phyloP scores from a whole-genome alignment of 1,140 invertebrate species.

The Tenebrio molitor region DNA sequence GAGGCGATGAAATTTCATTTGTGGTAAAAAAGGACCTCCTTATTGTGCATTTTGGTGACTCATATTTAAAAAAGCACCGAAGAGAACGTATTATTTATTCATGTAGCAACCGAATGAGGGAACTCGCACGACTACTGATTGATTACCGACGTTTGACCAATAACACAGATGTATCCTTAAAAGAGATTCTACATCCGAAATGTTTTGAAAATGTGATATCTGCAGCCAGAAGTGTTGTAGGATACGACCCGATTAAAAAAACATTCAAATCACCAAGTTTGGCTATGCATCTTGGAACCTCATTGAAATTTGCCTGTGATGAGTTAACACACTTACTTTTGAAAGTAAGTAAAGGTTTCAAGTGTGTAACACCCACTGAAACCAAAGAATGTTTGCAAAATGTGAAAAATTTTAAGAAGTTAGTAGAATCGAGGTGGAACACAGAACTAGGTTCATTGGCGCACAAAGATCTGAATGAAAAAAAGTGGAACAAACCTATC shows the following conservation, averaged over 20 bases:
- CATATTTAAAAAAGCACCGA: constrained; percentile 53
- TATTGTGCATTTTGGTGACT: constrained; percentile 50
- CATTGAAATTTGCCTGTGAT: constrained; percentile 25
- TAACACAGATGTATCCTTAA: constrained; percentile 13
- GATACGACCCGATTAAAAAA: constrained; percentile 40
- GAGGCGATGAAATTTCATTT: constrained; percentile 49
- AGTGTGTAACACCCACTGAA: constrained; percentile 9
- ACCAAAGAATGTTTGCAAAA: not conserved
- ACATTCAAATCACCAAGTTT: constrained; percentile 38
- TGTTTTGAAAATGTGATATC: constrained; percentile 34
- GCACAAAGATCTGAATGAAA: constrained; percentile 54
- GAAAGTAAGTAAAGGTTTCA: constrained; percentile 22
- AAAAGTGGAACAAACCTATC: constrained; percentile 52
- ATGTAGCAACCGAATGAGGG: constrained; percentile 50
- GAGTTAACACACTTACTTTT: constrained; percentile 35
- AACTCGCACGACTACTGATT: constrained; percentile 50
- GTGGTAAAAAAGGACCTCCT: constrained; percentile 51
- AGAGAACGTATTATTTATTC: constrained; percentile 40
- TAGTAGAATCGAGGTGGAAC: constrained; percentile 41
- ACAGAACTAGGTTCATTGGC: constrained; percentile 50
- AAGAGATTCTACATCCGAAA: constrained; percentile 49
- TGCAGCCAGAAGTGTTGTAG: constrained; percentile 4
- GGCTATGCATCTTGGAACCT: constrained; percentile 39
- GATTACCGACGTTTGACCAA: constrained; percentile 35
- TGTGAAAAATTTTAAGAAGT: constrained; percentile 31